These are phyloP conservation scores for Pimpla rufipes DNA, from an alignment of 2,888 invertebrate genomes.

Conservation along the genomic window DNA sequence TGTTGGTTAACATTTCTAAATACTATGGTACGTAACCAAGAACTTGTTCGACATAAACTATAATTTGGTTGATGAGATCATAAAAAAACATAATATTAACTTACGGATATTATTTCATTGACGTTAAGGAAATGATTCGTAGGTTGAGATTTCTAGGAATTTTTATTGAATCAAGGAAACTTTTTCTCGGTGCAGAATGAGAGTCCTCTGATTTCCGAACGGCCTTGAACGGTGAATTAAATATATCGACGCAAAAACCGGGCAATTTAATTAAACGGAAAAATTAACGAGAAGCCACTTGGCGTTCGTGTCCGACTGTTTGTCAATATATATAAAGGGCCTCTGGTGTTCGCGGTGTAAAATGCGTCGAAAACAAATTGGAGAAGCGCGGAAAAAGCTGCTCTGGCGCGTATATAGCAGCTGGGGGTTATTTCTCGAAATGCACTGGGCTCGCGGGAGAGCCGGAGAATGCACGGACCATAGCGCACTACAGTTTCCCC, in stretches of 20 bases:
- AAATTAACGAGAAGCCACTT: too few relatives aligned
- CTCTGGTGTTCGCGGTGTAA: slow-evolving; percentile 17
- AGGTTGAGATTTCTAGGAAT: too few relatives aligned
- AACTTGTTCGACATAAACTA: too few relatives aligned
- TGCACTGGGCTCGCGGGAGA: not conserved
- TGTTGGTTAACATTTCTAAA: too few relatives aligned
- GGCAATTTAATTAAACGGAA: not conserved
- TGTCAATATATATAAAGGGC: not conserved
- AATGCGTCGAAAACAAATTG: slow-evolving; percentile 28
- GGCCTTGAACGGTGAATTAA: slow-evolving; percentile 7
- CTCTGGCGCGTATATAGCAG: not conserved
- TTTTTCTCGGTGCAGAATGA: too few relatives aligned
- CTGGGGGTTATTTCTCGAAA: slow-evolving; percentile 17
- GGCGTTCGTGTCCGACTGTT: too few relatives aligned
- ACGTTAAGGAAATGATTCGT: too few relatives aligned
- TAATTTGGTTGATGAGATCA: too few relatives aligned
- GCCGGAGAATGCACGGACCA: slow-evolving; percentile 1
- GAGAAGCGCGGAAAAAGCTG: slow-evolving; percentile 33
- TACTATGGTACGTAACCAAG: too few relatives aligned
- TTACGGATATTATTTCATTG: too few relatives aligned
- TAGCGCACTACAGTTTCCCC: not conserved
- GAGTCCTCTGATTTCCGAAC: not conserved
- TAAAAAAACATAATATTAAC: too few relatives aligned
- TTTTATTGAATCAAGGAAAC: too few relatives aligned
- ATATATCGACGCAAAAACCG: not conserved